Evolutionary conservation across 2,888 invertebrate genomes (phyloP).

Genomic region (Andricus quercusramuli): DNA sequence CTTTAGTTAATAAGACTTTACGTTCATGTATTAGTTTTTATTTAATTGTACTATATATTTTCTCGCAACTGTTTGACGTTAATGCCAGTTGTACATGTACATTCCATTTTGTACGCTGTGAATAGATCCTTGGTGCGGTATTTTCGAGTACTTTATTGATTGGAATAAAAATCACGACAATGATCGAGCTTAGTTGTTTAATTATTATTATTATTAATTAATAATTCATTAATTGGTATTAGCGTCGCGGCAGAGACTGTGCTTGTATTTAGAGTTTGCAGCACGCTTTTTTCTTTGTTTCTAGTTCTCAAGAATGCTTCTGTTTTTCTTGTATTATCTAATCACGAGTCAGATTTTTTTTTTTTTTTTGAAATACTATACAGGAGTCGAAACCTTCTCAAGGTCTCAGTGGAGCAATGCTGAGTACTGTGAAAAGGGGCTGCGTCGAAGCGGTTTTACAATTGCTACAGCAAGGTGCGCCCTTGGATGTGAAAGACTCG

Average conservation of each 20-base stretch:
- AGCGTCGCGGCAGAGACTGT: slow-evolving; percentile 32
- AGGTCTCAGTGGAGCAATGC: slow-evolving; percentile 75
- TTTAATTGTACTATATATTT: slow-evolving; percentile 19
- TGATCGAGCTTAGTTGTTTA: not conserved
- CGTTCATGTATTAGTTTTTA: slow-evolving; percentile 39
- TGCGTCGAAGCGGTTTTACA: slow-evolving; percentile 75
- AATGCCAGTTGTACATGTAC: slow-evolving; percentile 53
- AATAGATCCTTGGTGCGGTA: slow-evolving; percentile 41
- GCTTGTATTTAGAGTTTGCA: slow-evolving; percentile 6
- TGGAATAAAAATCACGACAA: slow-evolving; percentile 26
- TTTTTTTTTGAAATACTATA: slow-evolving; percentile 57
- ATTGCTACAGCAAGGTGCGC: slow-evolving; percentile 75
- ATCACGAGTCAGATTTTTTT: slow-evolving; percentile 49
- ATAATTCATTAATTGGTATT: slow-evolving; percentile 22
- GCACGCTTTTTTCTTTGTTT: slow-evolving; percentile 30
- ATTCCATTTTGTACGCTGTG: slow-evolving; percentile 56
- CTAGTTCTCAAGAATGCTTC: slow-evolving; percentile 15
- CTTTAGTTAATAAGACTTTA: slow-evolving; percentile 55
- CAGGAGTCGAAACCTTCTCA: slow-evolving; percentile 76
- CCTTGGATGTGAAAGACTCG: slow-evolving; percentile 73
- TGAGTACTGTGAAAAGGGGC: slow-evolving; percentile 76
- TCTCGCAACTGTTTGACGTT: slow-evolving; percentile 46
- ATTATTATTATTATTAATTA: slow-evolving; percentile 13
- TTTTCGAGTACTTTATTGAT: slow-evolving; percentile 30
- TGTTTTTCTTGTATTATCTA: slow-evolving; percentile 8